Percentiles rank a stretch among this genome's conserved stretches.
Evolutionary conservation across 2,113 vertebrate species (phyloP).

Genomic region (Oreotragus oreotragus): DNA sequence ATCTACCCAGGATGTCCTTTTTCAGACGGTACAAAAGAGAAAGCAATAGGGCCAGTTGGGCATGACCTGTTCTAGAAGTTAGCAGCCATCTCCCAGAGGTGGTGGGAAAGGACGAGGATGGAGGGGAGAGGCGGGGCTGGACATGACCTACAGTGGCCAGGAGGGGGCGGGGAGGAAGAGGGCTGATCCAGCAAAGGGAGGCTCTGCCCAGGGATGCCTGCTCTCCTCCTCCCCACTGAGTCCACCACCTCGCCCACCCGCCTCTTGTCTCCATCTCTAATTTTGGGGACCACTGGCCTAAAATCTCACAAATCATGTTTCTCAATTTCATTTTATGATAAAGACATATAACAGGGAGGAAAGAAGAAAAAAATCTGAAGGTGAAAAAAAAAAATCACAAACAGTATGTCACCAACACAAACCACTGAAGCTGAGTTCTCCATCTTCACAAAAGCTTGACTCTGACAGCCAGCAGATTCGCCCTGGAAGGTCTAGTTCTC

Average conservation of each 20-base stretch:
- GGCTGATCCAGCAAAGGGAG: rapidly evolving
- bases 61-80: not conserved
- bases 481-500: not conserved
- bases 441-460: not conserved
- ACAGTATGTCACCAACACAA: not conserved
- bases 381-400: not conserved
- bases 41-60: not conserved
- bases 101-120: not conserved
- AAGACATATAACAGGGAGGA: not conserved
- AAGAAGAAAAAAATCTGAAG: not conserved
- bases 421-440: not conserved
- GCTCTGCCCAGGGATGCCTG: not conserved
- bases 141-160: rapidly evolving
- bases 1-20: not conserved
- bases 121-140: too few relatives aligned
- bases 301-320: not conserved
- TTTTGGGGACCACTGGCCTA: not conserved
- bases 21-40: not conserved
- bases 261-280: not conserved
- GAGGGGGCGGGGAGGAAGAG: rapidly evolving
- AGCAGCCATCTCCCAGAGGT: not conserved
- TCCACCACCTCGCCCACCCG: rapidly evolving
- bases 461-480: too few relatives aligned
- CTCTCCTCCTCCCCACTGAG: not conserved
- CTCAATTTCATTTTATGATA: not conserved